Evolutionary conservation across 2,888 invertebrate genomes (phyloP).

Genomic region (Ischnus inquisitorius): DNA sequence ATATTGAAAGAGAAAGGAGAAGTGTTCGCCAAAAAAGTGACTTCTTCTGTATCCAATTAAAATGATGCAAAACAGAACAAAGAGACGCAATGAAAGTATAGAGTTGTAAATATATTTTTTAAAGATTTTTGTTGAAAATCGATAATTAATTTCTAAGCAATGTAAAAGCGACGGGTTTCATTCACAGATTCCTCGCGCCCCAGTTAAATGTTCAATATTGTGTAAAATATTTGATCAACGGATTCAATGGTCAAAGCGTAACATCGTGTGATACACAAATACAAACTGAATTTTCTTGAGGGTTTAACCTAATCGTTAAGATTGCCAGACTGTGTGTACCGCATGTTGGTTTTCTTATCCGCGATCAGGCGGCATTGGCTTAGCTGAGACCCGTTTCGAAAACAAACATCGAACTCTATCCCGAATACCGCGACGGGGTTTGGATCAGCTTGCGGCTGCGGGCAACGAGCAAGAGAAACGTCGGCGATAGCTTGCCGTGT

Average conservation of each 20-base stretch:
- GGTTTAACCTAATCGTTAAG: not conserved
- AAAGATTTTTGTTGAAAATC: no score
- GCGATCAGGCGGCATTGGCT: slow-evolving; percentile 18
- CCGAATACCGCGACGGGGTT: not conserved
- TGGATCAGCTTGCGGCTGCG: slow-evolving; percentile 26
- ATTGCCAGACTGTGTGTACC: not conserved
- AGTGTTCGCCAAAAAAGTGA: no score
- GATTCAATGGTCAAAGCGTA: not conserved
- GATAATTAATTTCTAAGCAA: no score
- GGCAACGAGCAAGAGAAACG: not conserved
- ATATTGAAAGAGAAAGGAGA: no score
- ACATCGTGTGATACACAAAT: not conserved
- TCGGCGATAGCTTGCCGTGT: slow-evolving; percentile 15
- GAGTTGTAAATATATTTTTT: no score
- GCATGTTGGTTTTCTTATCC: not conserved
- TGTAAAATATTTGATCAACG: no score
- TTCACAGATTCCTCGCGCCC: no score
- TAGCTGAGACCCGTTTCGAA: slow-evolving; percentile 25
- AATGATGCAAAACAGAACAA: no score
- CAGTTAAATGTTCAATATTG: no score
- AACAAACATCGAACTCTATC: slow-evolving; percentile 45
- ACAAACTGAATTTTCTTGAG: not conserved
- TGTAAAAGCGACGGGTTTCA: no score
- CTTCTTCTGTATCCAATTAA: no score
- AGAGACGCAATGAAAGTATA: no score